Conservation (phyloP, 1,140 invertebrate genomes). For the Drosophila kikkawai region DNA sequence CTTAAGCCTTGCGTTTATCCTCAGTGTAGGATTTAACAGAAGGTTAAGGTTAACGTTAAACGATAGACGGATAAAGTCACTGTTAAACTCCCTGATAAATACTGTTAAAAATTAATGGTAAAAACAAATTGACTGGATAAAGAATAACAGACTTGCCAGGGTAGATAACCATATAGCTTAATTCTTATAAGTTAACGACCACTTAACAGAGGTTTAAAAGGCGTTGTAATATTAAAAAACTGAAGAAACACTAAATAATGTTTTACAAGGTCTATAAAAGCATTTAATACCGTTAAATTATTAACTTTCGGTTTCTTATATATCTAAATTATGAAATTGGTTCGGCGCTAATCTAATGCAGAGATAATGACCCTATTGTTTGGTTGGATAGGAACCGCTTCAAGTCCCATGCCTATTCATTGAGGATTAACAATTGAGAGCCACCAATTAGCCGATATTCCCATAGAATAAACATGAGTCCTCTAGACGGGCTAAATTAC, state of each 20-base stretch:
- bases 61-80: not conserved
- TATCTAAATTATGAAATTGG: conserved; percentile 18
- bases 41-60: no score
- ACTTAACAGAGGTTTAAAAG: not conserved
- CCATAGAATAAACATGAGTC: conserved; percentile 40
- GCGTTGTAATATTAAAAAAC: no score
- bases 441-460: conserved; percentile 30
- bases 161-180: no score
- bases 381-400: conserved; percentile 11
- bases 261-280: not conserved
- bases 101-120: no score
- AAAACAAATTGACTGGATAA: no score
- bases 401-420: conserved; percentile 36
- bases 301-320: conserved; percentile 2
- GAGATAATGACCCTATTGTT: conserved; percentile 26
- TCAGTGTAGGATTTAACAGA: not conserved
- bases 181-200: not conserved
- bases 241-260: no score
- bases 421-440: conserved; percentile 31
- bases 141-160: no score
- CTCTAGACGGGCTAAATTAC: not conserved
- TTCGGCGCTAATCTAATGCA: conserved; percentile 7
- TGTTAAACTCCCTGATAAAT: not conserved
- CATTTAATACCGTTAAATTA: not conserved
- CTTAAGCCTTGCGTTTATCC: not conserved